A percentile compares a stretch with the other conserved stretches of the same genome.
Evolutionary conservation across 2,888 invertebrate species (phyloP).

Genomic region (Dioctria rufipes): DNA sequence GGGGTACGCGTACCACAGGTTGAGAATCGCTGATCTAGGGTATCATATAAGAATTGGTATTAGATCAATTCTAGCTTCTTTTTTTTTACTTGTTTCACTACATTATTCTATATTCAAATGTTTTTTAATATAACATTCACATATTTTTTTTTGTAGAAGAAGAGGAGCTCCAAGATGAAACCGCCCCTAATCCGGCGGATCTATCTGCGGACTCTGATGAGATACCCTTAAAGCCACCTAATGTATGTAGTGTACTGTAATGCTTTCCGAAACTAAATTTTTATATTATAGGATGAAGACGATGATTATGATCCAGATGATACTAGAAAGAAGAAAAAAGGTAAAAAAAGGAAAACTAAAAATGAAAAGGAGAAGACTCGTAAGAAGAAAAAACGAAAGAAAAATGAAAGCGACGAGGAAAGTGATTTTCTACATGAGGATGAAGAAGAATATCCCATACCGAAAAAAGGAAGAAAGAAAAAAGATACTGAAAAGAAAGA

Average conservation of each 20-base stretch:
- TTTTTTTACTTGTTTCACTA: too few relatives aligned
- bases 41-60: too few relatives aligned
- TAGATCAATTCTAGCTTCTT: too few relatives aligned
- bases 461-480: conserved; percentile 69
- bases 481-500: conserved; percentile 71
- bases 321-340: conserved; percentile 90
- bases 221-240: conserved; percentile 66
- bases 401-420: conserved; percentile 93
- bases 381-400: conserved; percentile 94
- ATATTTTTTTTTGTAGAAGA: conserved; percentile 65
- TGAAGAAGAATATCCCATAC: conserved; percentile 75
- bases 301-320: conserved; percentile 91
- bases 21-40: too few relatives aligned
- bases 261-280: background rate
- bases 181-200: conserved; percentile 66
- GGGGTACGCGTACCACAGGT: too few relatives aligned
- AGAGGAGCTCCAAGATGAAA: conserved; percentile 68
- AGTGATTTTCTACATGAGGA: conserved; percentile 82
- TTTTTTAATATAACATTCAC: background rate
- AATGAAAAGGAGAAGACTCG: conserved; percentile 94
- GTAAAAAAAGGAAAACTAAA: conserved; percentile 92
- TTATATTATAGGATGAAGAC: conserved; percentile 73
- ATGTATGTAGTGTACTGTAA: conserved; percentile 9
- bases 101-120: too few relatives aligned
- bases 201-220: conserved; percentile 70